A percentile compares a stretch with the other conserved stretches of the same genome.
Evolutionary conservation across 2,797 vertebrate genomes (phyloP).

Genomic region (Gallinago stenura): DNA sequence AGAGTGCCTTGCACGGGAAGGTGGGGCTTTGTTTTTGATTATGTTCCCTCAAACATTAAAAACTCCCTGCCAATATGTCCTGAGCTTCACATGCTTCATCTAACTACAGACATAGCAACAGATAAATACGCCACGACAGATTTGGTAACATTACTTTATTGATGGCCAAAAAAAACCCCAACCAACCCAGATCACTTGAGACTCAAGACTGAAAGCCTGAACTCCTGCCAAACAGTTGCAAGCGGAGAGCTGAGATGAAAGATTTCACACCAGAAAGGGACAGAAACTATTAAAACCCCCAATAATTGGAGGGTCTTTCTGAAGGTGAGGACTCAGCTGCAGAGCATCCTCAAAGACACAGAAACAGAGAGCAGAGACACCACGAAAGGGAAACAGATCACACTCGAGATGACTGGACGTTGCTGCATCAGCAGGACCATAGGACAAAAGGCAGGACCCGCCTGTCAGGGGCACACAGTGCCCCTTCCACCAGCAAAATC

Average conservation of each 20-base stretch:
- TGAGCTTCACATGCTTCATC: constrained; percentile 36
- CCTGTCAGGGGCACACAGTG: neutral
- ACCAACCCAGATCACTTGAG: neutral
- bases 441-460: neutral
- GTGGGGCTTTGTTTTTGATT: constrained; percentile 41
- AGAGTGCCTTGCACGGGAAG: neutral
- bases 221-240: constrained; percentile 31
- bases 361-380: neutral
- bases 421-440: neutral
- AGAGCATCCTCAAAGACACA: neutral
- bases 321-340: neutral
- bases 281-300: neutral
- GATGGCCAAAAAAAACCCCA: constrained; percentile 25
- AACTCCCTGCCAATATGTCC: constrained; percentile 41
- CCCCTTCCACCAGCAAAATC: accelerated
- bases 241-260: neutral
- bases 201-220: constrained; percentile 26
- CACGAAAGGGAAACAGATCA: neutral
- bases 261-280: neutral
- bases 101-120: constrained; percentile 65
- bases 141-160: constrained; percentile 62
- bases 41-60: constrained; percentile 37
- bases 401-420: neutral
- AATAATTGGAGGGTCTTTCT: neutral
- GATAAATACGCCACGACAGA: constrained; percentile 50